Base-by-base conservation (phyloP, 1,140 invertebrate genomes). In the honey bee (Apis mellifera) region DNA sequence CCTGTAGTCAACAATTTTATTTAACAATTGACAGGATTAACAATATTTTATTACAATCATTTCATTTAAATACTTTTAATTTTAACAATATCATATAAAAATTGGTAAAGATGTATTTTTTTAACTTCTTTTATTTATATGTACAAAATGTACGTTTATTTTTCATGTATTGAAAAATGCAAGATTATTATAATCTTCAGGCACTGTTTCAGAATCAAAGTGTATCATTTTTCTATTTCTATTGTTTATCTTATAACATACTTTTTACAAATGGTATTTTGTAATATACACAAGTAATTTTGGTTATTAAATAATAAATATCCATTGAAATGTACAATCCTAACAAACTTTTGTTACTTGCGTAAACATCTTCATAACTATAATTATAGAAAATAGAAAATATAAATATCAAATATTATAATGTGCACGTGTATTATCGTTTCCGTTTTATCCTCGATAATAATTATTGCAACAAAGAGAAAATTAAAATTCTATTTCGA, bases 11-110 rank as follows among this genome's bases (percentile, higher is more conserved):
- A 57, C 12, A 11, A 42, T 26, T 55, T 74, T 55, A 74, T 68
- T 59, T 23, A 84, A 84, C 54, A 73, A 19, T 69, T 75, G 23
- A 15, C 75, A 82, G 17, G 54, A 21, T 19, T 32, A 84, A 84
- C 17, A 13, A 69, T 21, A 32, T 21, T 60, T 60, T 69, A 12
- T 64, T 62, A 83, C 9, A 71, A 55, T 26, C 26, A 17, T 69
- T 62, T 55, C 23, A 48, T 23, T 78, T 52, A 48, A 11, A 71
- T 60, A 70, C 19, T 23, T 8, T 59, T 17, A 13, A 5, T 59
- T 60, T 9, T n/a, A 8, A 21, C 48, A 79, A 50, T 64, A 3
- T 21, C 2, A 42, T 66, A 50, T 54, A 68, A 48, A 52, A 62
- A 17, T 69, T 32, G 17, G 21, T 48, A 55, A 62, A 62, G 48